Evolutionary conservation across 2,888 invertebrate genomes (phyloP), one percentile per base, ranked within the genome.

Genomic region (Mellilla xanthometata): DNA sequence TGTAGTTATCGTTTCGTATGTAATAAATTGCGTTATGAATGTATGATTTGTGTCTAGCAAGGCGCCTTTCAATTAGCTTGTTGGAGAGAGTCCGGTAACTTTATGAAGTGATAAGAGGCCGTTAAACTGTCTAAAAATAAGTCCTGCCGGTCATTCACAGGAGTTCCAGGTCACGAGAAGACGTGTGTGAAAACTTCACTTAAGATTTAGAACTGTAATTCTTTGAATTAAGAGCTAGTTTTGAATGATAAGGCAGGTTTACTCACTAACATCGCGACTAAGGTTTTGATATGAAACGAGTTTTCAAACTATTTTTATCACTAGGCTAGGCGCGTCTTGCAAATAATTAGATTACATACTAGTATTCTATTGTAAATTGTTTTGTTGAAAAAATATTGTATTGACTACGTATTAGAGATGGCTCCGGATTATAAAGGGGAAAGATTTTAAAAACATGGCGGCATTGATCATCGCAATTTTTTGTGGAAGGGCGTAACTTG

Each of bases 1-100:
- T 76, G 78, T 80, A 68, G 68, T 66, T 77, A 79, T 77, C 74
- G 54, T 51, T 40, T 31, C 19, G 10, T 58, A 53, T 39, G 50
- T 40, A 59, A 68, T 75, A 71, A 72, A 72, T 67, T 44, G 41
- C 51, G 29, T 43, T 39, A 56, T 54, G 51, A 61, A 61, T 57
- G 64, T 68, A 34, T 69, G 64, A 65, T 72, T 69, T 62, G 60
- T 61, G 56, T 57, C 57, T 45, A 51, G 56, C 38, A 53, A 54
- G 59, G 60, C 60, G 60, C 55, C 55, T 61, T 56, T 50, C 49
- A 53, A 56, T 57, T 52, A 60, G 54, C 53, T 58, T 53, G 55
- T 54, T 40, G 46, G 38, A 42, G 27, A 12, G 42, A 52, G 52
- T 48, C 48, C 39, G 31, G 51, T 49, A 39, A 49, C 50, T 49